Evolutionary conservation across 2,797 vertebrate species (phyloP).

Genomic region (Microctenopoma stevenorrisi): DNA sequence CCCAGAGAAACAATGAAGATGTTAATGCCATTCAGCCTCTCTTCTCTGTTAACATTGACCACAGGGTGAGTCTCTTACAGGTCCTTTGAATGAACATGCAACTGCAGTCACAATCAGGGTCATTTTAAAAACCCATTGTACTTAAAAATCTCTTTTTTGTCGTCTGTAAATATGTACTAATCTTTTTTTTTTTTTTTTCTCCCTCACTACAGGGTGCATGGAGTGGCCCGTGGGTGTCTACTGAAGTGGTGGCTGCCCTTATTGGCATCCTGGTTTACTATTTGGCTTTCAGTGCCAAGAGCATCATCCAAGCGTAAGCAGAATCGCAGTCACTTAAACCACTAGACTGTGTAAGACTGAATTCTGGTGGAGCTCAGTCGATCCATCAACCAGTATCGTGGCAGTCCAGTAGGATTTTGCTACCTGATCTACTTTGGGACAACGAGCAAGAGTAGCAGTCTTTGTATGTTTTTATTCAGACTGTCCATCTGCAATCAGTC

Average conservation of each 20-base stretch:
- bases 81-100: not conserved
- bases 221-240: slow-evolving; percentile 93
- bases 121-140: no score
- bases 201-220: slow-evolving; percentile 85
- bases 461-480: slow-evolving; percentile 64
- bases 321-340: slow-evolving; percentile 33
- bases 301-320: slow-evolving; percentile 88
- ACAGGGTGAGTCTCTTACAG: slow-evolving; percentile 85
- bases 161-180: not conserved
- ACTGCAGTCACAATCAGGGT: no score
- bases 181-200: not conserved
- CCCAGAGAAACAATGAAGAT: slow-evolving; percentile 94
- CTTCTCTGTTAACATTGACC: slow-evolving; percentile 93
- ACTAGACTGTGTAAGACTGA: slow-evolving; percentile 70
- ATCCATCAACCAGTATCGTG: slow-evolving; percentile 47
- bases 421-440: slow-evolving; percentile 34
- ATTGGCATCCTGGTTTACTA: slow-evolving; percentile 90
- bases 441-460: slow-evolving; percentile 56
- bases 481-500: slow-evolving; percentile 62
- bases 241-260: slow-evolving; percentile 90
- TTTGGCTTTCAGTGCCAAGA: slow-evolving; percentile 90
- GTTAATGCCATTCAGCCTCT: slow-evolving; percentile 89
- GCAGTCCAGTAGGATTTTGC: slow-evolving; percentile 27
- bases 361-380: slow-evolving; percentile 42
- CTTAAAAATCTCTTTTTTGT: no score